Base-by-base conservation (phyloP, 1,140 invertebrate genomes). In the Trichonephila inaurata region DNA sequence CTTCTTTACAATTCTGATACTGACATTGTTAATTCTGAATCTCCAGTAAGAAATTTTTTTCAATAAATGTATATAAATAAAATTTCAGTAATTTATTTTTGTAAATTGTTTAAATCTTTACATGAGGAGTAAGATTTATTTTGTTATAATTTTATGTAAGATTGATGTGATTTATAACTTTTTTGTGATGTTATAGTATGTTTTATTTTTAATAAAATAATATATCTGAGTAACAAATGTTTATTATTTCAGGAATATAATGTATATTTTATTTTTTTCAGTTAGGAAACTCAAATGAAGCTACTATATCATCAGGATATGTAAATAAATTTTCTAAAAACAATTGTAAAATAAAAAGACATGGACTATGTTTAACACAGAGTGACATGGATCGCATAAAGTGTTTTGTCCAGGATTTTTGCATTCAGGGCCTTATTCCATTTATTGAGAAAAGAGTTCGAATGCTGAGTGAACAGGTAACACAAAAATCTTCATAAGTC, bases 391-490 rank as follows among this genome's bases (percentile, higher is more conserved):
- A 99, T 95, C 97, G 97, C 95, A 96, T 99, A 60, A 97, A 97
- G 95, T 97, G 97, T 87, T 97, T 99, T 95, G 97, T 99, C 58
- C 97, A 98, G 95, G 98, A 99, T 95, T 99, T 99, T 96, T 97
- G 97, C 95, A 96, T 97, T n/a, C 97, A 97, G 95, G 97, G 98
- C 44, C 96, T 99, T 58, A 96, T 99, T 91, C 98, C 98, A 58
- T 98, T 98, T 96, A 97, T 98, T 77, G 99, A 99, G 95, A 97
- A 97, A 95, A 97, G 98, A 95, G 98, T 99, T 95, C 97, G 96
- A 94, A 96, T 97, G 89, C 96, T 99, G 28, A 98, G 97, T 96
- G 98, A 99, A 95, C 97, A 98, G 94, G 97, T 98, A 96, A 77
- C 5, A 18, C 21, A 2, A 19, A 64, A 19, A 19, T 64, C 16